Percentiles rank a stretch among this genome's conserved stretches.
Evolutionary conservation across 2,888 invertebrate species (phyloP).

Genomic region (Cerastis rubricosa): DNA sequence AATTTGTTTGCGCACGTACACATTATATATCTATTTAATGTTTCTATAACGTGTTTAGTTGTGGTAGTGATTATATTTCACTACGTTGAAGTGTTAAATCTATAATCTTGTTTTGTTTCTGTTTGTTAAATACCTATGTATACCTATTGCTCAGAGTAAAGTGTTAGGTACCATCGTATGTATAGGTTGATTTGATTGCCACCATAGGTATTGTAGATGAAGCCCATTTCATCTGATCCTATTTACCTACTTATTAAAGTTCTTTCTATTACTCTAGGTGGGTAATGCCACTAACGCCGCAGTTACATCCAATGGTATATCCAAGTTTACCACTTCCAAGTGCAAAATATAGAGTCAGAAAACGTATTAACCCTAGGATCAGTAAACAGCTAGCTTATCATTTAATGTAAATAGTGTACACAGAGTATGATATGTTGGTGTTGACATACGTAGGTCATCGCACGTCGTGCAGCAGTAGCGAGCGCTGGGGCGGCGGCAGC

Average conservation of each 20-base stretch:
- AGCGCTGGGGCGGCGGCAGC: constrained; percentile 83
- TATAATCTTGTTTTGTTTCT: constrained; percentile 18
- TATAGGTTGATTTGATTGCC: background rate
- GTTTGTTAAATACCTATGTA: constrained; percentile 21
- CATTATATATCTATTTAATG: constrained; percentile 45
- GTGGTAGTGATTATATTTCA: constrained; percentile 47
- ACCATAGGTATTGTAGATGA: background rate
- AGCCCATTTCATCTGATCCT: background rate
- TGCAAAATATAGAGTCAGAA: constrained; percentile 6
- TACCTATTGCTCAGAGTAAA: constrained; percentile 6
- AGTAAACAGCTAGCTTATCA: constrained; percentile 34
- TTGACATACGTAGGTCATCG: constrained; percentile 88
- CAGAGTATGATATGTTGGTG: constrained; percentile 59
- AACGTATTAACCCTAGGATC: constrained; percentile 14
- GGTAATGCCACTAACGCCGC: background rate
- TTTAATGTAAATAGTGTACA: constrained; percentile 38
- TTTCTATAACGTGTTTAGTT: constrained; percentile 51
- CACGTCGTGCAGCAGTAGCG: constrained; percentile 84
- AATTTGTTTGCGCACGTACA: constrained; percentile 65
- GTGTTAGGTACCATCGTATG: background rate
- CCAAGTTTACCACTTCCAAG: constrained; percentile 11
- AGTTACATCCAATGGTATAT: constrained; percentile 18
- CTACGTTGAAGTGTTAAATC: constrained; percentile 33
- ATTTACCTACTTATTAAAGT: background rate
- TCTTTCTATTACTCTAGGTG: background rate